Evolutionary conservation across 2,797 vertebrate genomes (phyloP), one percentile per base, ranked within the genome.

Genomic region (Myotis myotis): DNA sequence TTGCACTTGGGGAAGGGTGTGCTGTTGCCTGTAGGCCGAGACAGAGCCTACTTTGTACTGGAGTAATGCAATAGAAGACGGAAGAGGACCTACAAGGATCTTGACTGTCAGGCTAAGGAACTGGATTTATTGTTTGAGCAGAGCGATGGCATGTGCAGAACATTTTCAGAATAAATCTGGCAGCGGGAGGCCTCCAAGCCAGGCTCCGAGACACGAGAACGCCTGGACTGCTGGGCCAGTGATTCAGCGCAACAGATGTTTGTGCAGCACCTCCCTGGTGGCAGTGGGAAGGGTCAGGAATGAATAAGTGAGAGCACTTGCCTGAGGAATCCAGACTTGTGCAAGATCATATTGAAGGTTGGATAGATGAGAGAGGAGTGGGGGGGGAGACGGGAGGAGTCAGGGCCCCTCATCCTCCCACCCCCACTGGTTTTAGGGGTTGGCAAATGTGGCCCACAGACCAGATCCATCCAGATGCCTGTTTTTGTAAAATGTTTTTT

Each of bases 91-190:
- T 41, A 19, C 88, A 44, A 60, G 55, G 33, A 13, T 47, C 44
- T 79, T 76, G 70, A 83, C 12, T 75, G 3, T 36, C 38, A 68
- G 81, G 33, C 41, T 30, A 16, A 62, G 68, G 57, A 66, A 25
- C 1, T n/a, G 70, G 44, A 30, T 78, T 41, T 38, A 8, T 47
- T n/a, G 15, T 84, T 75, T 89, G 81, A 85, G 41, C 28, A 55
- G 85, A 62, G 17, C 55, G 30, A 6, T 57, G 55, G 33, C 51
- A 25, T 20, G 8, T 44, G 30, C 16, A 28, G 19, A 55, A 83
- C 23, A 22, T 25, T 83, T 83, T 84, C 76, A 89, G 81, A 83
- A 53, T 91, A 70, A 68, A 85, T 93, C 76, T 57, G 33, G 85
- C 30, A 33, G 6, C 6, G 23, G 49, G 10, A 72, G 62, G 30